phyloP scores from a whole-genome alignment of 2,113 vertebrate genomes.

The Calyptomena viridis region DNA sequence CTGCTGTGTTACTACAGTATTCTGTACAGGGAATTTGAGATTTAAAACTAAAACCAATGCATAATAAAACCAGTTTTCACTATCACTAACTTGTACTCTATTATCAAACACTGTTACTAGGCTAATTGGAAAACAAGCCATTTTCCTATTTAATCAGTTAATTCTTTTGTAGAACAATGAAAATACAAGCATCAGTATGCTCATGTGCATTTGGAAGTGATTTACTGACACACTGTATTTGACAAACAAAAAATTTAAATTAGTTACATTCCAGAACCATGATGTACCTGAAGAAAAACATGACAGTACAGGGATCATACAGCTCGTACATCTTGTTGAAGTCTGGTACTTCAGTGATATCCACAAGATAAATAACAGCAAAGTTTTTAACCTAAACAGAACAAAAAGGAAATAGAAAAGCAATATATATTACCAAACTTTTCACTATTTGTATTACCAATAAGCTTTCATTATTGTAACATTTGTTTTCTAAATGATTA shows the following conservation, averaged over 20 bases:
- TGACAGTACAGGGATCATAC: slow-evolving; percentile 96
- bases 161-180: background rate
- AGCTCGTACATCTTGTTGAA: slow-evolving; percentile 99
- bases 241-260: background rate
- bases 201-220: background rate
- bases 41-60: background rate
- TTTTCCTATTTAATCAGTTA: background rate
- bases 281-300: slow-evolving; percentile 97
- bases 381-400: slow-evolving; percentile 93
- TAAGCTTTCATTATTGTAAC: background rate
- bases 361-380: slow-evolving; percentile 97
- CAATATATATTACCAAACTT: background rate
- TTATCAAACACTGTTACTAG: background rate
- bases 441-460: background rate
- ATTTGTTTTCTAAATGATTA: background rate
- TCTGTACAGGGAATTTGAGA: background rate
- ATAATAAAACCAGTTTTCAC: background rate
- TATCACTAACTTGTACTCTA: background rate
- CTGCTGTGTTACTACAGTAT: background rate
- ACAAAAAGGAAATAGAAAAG: background rate
- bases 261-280: background rate
- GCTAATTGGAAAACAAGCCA: background rate
- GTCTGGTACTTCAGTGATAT: slow-evolving; percentile 98
- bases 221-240: background rate
- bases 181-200: background rate